Percentiles rank a stretch among this genome's conserved stretches.
phyloP scores from a whole-genome alignment of 2,888 invertebrate species.

The Sinohyriopsis cumingii region DNA sequence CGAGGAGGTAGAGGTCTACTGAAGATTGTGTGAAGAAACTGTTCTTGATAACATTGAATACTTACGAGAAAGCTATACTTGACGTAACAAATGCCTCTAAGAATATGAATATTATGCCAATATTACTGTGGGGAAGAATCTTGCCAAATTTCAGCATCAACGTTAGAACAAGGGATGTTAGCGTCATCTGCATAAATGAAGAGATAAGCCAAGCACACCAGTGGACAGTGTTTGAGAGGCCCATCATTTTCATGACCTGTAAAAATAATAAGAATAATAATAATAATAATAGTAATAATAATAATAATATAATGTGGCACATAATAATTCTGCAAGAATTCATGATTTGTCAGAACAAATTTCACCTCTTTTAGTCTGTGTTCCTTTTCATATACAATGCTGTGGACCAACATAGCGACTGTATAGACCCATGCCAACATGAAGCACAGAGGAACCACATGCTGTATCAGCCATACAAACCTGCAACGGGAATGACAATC shows the following conservation, averaged over 20 bases:
- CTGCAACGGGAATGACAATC: constrained; percentile 42
- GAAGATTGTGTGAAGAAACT: background rate
- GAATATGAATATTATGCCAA: constrained; percentile 68
- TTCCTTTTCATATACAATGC: constrained; percentile 75
- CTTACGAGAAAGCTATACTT: constrained; percentile 73
- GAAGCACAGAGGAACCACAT: constrained; percentile 72
- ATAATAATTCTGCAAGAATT: background rate
- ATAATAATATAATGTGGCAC: background rate
- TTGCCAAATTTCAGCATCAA: constrained; percentile 78
- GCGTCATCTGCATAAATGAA: constrained; percentile 62
- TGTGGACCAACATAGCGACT: constrained; percentile 74
- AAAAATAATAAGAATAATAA: constrained; percentile 6
- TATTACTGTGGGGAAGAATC: constrained; percentile 64
- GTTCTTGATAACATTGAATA: constrained; percentile 7
- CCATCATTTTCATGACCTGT: constrained; percentile 71
- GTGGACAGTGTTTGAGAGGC: constrained; percentile 65
- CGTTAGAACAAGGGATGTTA: constrained; percentile 73
- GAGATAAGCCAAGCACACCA: constrained; percentile 70
- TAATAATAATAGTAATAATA: background rate
- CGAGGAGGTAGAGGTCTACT: too few relatives aligned
- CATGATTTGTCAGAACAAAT: background rate
- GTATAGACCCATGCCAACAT: constrained; percentile 74
- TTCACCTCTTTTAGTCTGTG: constrained; percentile 71
- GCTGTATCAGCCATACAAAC: constrained; percentile 73
- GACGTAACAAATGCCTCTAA: constrained; percentile 71